Evolutionary conservation across 2,888 invertebrate genomes (phyloP).

Genomic region (Eristalis intricaria): DNA sequence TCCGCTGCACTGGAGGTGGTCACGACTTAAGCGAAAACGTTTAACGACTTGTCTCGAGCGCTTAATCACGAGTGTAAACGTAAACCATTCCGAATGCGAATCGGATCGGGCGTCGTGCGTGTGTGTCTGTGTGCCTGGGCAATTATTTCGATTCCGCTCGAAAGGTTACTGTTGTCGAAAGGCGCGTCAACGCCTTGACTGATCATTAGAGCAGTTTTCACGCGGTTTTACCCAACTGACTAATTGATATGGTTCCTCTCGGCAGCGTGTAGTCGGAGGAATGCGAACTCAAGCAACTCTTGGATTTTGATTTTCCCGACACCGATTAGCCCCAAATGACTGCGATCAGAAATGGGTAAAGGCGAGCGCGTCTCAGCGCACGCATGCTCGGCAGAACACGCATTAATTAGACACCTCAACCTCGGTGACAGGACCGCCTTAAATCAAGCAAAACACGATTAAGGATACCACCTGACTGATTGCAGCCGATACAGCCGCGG

Average conservation of each 20-base stretch:
- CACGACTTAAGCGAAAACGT: conserved; percentile 33
- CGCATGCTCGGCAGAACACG: background rate
- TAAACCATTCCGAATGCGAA: conserved; percentile 15
- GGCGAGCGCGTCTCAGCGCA: background rate
- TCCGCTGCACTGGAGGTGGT: conserved; percentile 17
- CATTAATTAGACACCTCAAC: conserved; percentile 57
- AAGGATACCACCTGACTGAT: conserved; percentile 61
- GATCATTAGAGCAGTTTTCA: conserved; percentile 51
- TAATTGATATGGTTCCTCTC: conserved; percentile 60
- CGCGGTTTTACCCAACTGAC: conserved; percentile 40
- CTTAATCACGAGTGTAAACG: conserved; percentile 22
- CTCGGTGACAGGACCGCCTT: conserved; percentile 7
- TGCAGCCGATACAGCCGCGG: conserved; percentile 39
- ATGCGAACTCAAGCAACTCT: conserved; percentile 20
- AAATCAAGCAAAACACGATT: conserved; percentile 50
- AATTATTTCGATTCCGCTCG: conserved; percentile 36
- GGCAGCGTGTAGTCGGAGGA: conserved; percentile 21
- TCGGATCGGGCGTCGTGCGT: background rate
- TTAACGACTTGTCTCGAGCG: conserved; percentile 34
- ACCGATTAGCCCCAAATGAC: conserved; percentile 48
- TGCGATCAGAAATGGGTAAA: conserved; percentile 5
- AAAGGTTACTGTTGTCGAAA: conserved; percentile 41
- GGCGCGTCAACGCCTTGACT: conserved; percentile 39
- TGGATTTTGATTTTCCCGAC: conserved; percentile 32
- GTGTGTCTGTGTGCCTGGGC: background rate